Percentiles rank a stretch among this genome's conserved stretches.
Conservation (phyloP, 2,113 vertebrate genomes). For the Dipodomys spectabilis region DNA sequence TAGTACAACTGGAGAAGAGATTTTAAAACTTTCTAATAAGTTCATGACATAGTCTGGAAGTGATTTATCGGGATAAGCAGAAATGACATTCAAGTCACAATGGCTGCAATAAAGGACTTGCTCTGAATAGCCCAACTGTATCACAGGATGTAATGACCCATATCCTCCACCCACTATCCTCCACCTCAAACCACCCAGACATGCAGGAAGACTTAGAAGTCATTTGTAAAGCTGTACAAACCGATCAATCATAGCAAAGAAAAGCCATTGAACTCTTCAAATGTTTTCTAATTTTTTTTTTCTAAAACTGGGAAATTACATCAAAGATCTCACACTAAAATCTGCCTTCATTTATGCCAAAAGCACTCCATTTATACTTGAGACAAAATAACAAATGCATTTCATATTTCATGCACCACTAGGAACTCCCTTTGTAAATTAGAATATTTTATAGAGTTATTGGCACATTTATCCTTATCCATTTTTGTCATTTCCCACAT, state of each 20-base stretch:
- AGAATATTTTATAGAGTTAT: not conserved
- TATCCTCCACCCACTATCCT: not conserved
- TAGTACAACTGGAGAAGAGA: not conserved
- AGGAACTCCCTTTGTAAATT: not conserved
- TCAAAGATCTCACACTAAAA: not conserved
- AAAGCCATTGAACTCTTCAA: not conserved
- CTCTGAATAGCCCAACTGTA: not conserved
- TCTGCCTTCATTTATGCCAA: not conserved
- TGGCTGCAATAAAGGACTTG: not conserved
- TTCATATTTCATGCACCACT: not conserved
- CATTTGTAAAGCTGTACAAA: not conserved
- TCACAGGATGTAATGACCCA: not conserved
- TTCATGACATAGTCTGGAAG: conserved; percentile 24
- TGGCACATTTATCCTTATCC: not conserved
- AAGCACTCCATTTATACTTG: not conserved
- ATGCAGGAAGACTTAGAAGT: not conserved
- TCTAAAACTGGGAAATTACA: not conserved
- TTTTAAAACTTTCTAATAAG: conserved; percentile 47
- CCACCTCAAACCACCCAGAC: accelerated
- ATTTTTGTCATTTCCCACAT: not conserved
- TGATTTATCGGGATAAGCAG: conserved; percentile 40
- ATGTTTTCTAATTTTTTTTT: not conserved
- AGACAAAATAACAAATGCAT: not conserved
- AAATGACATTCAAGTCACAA: not conserved
- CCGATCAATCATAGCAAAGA: not conserved